Conservation (phyloP, 1,140 invertebrate genomes). For the Drosophila pseudoananassae region DNA sequence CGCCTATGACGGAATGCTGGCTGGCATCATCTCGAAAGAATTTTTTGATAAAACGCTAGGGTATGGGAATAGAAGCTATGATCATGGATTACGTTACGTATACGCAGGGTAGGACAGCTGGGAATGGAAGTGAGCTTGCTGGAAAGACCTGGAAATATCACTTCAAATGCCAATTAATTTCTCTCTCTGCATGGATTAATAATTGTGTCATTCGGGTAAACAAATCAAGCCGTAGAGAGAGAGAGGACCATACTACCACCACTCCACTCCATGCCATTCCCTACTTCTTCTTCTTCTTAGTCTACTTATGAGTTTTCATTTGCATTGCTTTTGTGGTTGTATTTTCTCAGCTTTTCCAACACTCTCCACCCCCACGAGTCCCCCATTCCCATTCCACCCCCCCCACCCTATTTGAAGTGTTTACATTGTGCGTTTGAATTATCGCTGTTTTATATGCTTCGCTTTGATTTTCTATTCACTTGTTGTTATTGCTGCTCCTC, state of each 20-base stretch:
- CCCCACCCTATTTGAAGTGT: conserved; percentile 64
- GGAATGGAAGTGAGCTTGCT: background rate
- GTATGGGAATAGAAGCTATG: conserved; percentile 6
- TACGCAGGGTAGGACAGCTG: conserved; percentile 11
- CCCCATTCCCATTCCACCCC: conserved; percentile 1
- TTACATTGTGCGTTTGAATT: conserved; percentile 80
- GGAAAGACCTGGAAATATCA: no score
- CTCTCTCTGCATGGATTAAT: conserved; percentile 44
- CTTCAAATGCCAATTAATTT: background rate
- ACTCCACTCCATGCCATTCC: background rate
- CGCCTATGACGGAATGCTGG: background rate
- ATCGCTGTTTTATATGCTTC: conserved; percentile 64
- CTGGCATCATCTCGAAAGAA: conserved; percentile 24
- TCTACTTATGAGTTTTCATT: conserved; percentile 17
- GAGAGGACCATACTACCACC: conserved; percentile 30
- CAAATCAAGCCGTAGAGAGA: conserved; percentile 54
- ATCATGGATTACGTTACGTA: conserved; percentile 31
- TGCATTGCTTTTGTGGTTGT: conserved; percentile 26
- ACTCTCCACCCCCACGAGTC: background rate
- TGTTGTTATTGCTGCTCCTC: conserved; percentile 32
- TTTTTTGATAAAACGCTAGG: conserved; percentile 35
- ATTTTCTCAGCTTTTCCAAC: conserved; percentile 40
- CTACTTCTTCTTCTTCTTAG: conserved; percentile 27
- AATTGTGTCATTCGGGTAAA: conserved; percentile 75
- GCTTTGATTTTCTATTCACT: conserved; percentile 66